Base-by-base conservation (phyloP, 1,140 invertebrate genomes). In the Potamilus streckersoni region DNA sequence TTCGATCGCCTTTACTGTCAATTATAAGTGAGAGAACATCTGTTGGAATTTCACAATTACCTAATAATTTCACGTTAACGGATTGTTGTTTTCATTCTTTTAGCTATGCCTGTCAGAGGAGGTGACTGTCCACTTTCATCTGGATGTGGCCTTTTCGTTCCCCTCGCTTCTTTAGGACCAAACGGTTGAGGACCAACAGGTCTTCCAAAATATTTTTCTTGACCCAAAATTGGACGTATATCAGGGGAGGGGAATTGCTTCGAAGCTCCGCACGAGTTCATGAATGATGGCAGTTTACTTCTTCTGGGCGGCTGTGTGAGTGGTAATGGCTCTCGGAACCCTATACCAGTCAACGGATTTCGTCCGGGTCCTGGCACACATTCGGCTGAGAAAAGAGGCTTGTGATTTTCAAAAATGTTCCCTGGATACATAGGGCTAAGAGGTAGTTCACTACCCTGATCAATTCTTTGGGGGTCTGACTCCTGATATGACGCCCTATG, bases 1-100 rank as follows among this genome's bases (percentile, higher is more conserved):
- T 94, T 15, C 94, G 92, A 49, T 93, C 92, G 1, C 96, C 96
- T 79, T 93, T 92, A 17, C 93, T 92, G 80, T 96, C 94, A 83
- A 94, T 95, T 14, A 96, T 93, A 80, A 97, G 91, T 88, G 97
- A 97, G 56, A 98, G 92, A 6, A 95, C 95, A 83, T 95, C 94
- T 76, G 94, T 94, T 15, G 94, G 93, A 60, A 97, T 95, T 82
- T 93, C 93, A 69, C 94, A 92, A 14, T 93, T 93, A 11, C 92
- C 91, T 85, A 97, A 97, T 76, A 96, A 94, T 69, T 94, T 92
- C 16, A 1, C 27, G 2, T 2, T 31, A 31, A 31, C 4, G 2
- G 27, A 2, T 31, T 31, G 27, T 31, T 31, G 27, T 31, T 31
- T 2, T 2, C 27, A 31, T 31, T 31, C 27, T 31, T 31, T 31